These are phyloP conservation scores for Cyprinodon diabolis DNA, from an alignment of 2,797 vertebrate genomes.

Conservation along the genomic window DNA sequence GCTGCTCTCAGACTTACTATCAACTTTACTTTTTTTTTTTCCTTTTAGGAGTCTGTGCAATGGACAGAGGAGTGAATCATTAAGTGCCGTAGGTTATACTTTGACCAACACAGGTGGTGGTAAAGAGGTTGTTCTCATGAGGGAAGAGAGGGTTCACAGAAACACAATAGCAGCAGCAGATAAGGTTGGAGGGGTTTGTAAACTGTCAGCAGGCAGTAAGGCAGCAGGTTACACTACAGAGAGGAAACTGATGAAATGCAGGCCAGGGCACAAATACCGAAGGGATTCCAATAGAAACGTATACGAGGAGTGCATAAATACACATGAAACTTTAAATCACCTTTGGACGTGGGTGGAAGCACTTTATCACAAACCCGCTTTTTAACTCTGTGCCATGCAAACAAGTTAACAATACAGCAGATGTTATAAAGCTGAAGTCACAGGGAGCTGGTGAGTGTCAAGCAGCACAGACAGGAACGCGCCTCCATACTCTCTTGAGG, in stretches of 20 bases:
- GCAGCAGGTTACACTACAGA: constrained; percentile 61
- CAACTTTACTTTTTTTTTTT: not conserved
- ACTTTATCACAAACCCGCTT: constrained; percentile 28
- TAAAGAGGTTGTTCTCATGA: constrained; percentile 11
- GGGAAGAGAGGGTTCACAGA: constrained; percentile 5
- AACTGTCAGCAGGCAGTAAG: constrained; percentile 63
- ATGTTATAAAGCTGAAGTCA: constrained; percentile 36
- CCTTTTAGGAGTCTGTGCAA: constrained; percentile 22
- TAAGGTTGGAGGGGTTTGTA: constrained; percentile 60
- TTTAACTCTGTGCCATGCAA: constrained; percentile 57
- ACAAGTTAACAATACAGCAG: constrained; percentile 33
- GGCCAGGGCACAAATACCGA: constrained; percentile 32
- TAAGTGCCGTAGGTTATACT: constrained; percentile 6
- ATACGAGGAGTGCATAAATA: constrained; percentile 38
- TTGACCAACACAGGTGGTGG: constrained; percentile 32
- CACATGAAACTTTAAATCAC: constrained; percentile 25
- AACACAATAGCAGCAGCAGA: constrained; percentile 46
- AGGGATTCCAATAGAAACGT: constrained; percentile 14
- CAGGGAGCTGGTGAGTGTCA: constrained; percentile 51
- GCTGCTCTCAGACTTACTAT: constrained; percentile 3
- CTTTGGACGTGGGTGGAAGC: constrained; percentile 21
- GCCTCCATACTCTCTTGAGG: constrained; percentile 26
- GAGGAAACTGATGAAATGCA: constrained; percentile 46
- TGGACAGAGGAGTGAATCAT: constrained; percentile 13
- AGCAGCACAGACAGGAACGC: constrained; percentile 32